Conservation (phyloP, 2,797 vertebrate genomes). For the Brachyrhaphis roseni region DNA sequence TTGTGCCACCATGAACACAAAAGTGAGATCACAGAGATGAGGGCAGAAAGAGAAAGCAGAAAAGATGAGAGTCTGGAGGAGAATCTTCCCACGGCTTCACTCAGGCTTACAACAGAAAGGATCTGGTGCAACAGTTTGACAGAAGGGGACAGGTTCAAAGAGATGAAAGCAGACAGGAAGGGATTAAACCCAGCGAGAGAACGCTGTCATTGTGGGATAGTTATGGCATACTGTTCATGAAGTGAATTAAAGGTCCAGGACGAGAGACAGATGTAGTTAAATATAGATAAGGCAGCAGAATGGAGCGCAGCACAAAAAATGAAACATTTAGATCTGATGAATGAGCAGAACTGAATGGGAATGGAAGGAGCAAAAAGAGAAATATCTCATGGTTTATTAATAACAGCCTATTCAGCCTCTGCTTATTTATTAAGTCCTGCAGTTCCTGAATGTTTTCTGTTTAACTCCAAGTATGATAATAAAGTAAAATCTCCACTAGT, state of each 20-base stretch:
- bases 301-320: not conserved
- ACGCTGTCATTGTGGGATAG: not conserved
- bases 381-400: not conserved
- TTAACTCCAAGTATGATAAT: not conserved
- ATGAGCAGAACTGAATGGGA: not conserved
- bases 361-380: not conserved
- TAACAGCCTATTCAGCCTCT: not conserved
- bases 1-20: conserved; percentile 2
- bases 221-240: not conserved
- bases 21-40: not conserved
- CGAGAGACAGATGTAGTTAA: not conserved
- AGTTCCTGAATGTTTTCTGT: not conserved
- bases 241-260: not conserved
- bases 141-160: not conserved
- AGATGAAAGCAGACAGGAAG: not conserved
- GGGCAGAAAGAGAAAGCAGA: not conserved
- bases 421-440: not conserved
- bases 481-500: not conserved
- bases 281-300: not conserved
- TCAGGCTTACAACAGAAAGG: not conserved
- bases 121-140: not conserved
- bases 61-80: not conserved
- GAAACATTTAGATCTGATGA: not conserved
- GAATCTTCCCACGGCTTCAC: not conserved
- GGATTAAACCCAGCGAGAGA: not conserved